These are phyloP conservation scores for Diachasmimorpha longicaudata DNA, from an alignment of 1,140 invertebrate species.

Conservation along the genomic window DNA sequence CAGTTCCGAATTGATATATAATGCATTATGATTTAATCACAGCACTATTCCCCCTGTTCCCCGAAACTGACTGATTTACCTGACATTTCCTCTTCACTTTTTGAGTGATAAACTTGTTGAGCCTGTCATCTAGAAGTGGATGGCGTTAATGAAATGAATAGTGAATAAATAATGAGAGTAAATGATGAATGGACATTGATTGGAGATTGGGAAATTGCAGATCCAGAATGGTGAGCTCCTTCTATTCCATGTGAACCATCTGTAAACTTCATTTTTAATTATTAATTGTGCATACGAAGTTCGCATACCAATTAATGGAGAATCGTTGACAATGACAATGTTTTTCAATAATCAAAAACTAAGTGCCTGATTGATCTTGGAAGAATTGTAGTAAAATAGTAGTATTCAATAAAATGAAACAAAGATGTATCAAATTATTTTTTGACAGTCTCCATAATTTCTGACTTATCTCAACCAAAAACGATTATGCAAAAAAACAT, in stretches of 20 bases:
- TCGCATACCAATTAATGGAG: neutral
- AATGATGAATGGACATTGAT: too few species aligned
- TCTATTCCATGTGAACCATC: neutral
- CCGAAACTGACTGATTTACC: neutral
- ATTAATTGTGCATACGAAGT: neutral
- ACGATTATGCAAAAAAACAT: too few species aligned
- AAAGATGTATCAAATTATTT: too few species aligned
- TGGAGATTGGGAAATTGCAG: neutral
- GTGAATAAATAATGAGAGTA: too few species aligned
- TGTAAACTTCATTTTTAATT: neutral
- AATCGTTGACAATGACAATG: conserved; percentile 5
- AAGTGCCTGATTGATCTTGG: too few species aligned
- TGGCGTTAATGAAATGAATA: too few species aligned
- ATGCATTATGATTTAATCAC: neutral
- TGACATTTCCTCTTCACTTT: neutral
- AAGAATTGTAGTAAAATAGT: too few species aligned
- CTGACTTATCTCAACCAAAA: too few species aligned
- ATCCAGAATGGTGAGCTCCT: neutral
- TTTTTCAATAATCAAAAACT: neutral
- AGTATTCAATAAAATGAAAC: too few species aligned
- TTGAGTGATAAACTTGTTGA: too few species aligned
- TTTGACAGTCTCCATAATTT: too few species aligned
- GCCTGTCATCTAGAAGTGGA: too few species aligned
- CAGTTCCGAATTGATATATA: neutral
- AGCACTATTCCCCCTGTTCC: neutral